These are phyloP conservation scores for Podabrus alpinus DNA, from an alignment of 2,888 invertebrate genomes.

Conservation along the genomic window DNA sequence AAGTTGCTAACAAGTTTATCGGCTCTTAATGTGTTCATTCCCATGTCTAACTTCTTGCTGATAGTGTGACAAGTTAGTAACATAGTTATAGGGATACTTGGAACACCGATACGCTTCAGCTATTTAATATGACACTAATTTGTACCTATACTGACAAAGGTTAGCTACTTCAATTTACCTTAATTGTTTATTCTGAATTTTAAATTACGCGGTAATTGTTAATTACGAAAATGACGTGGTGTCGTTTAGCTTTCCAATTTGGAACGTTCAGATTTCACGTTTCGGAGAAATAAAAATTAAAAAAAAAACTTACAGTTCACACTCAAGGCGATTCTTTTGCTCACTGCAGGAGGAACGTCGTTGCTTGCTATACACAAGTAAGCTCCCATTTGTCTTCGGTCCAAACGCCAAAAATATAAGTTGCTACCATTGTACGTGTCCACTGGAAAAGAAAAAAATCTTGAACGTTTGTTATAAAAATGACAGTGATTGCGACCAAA, in stretches of 20 bases:
- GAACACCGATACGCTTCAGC: background rate
- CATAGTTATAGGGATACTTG: constrained; percentile 1
- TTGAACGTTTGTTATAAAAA: background rate
- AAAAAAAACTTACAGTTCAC: constrained; percentile 80
- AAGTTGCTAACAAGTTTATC: constrained; percentile 28
- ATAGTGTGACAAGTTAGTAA: constrained; percentile 16
- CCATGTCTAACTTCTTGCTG: constrained; percentile 20
- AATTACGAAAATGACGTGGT: background rate
- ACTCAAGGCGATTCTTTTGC: constrained; percentile 83
- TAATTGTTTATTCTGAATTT: background rate
- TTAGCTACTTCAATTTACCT: background rate
- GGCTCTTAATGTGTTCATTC: constrained; percentile 25
- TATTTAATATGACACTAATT: background rate
- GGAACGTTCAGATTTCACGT: background rate
- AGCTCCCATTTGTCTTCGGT: constrained; percentile 88
- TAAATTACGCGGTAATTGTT: background rate
- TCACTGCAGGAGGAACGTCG: constrained; percentile 89
- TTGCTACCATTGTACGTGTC: constrained; percentile 78
- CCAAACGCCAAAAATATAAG: constrained; percentile 76
- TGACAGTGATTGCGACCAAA: background rate
- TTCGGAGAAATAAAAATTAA: background rate
- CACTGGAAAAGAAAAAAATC: constrained; percentile 55
- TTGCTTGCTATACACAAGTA: constrained; percentile 92
- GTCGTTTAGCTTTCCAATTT: no score
- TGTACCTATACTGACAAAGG: background rate